These are phyloP conservation scores for Phoenicopterus ruber DNA, from an alignment of 2,113 vertebrate genomes.

Conservation along the genomic window DNA sequence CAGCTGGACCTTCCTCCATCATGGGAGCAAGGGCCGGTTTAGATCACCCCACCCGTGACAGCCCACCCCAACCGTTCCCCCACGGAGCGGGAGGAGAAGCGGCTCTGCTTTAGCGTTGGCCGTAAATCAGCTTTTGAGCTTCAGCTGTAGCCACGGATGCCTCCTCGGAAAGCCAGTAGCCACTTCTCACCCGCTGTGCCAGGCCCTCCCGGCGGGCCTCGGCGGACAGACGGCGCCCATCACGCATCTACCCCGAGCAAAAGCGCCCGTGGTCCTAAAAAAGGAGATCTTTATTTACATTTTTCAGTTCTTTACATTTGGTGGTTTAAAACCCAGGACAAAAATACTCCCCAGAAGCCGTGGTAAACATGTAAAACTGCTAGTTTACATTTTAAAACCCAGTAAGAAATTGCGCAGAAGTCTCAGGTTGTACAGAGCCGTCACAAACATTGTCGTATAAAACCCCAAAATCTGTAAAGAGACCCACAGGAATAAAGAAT, in stretches of 20 bases:
- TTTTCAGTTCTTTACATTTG: neutral
- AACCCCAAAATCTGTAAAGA: neutral
- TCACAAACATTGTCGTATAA: neutral
- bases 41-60: neutral
- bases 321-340: neutral
- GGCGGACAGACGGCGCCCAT: fast-evolving
- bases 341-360: neutral
- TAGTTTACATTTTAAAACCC: neutral
- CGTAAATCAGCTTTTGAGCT: neutral
- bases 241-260: neutral
- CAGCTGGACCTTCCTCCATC: neutral
- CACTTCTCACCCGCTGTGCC: neutral
- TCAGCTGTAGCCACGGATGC: fast-evolving
- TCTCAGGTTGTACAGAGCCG: neutral
- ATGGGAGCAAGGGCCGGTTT: fast-evolving
- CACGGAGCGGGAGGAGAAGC: fast-evolving
- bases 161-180: neutral
- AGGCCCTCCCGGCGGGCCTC: fast-evolving
- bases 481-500: neutral
- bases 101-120: neutral
- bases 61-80: neutral
- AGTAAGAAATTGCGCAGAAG: neutral
- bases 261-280: neutral
- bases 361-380: neutral
- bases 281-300: conserved; percentile 24